A percentile compares a stretch with the other conserved stretches of the same genome.
Evolutionary conservation across 2,113 vertebrate species (phyloP).

Genomic region (Gallinago media): DNA sequence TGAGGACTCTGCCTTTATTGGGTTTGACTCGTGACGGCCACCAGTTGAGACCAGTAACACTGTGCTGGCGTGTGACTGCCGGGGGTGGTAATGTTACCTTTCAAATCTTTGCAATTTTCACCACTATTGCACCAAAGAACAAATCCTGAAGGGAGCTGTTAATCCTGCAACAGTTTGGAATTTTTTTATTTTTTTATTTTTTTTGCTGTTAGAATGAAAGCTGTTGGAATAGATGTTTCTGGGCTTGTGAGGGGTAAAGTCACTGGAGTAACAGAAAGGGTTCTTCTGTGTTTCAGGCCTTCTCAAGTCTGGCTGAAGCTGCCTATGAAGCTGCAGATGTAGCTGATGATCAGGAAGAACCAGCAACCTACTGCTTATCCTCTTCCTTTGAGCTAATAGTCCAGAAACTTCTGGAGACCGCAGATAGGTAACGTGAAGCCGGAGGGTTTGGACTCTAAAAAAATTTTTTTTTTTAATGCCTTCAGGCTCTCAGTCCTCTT

Average conservation of each 20-base stretch:
- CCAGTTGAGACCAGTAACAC: neutral
- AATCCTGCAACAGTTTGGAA: rapidly evolving
- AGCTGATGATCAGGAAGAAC: conserved; percentile 95
- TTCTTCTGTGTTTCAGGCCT: conserved; percentile 82
- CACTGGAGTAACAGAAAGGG: rapidly evolving
- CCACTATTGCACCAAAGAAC: no score
- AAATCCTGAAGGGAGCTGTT: neutral
- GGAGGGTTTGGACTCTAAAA: neutral
- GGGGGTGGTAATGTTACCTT: rapidly evolving
- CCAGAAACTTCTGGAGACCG: conserved; percentile 97
- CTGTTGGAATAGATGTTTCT: neutral
- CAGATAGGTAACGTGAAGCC: conserved; percentile 82
- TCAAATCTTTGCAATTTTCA: neutral
- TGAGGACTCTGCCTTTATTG: no score
- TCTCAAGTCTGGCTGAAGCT: conserved; percentile 96
- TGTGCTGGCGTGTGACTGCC: neutral
- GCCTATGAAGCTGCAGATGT: conserved; percentile 97
- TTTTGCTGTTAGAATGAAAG: neutral
- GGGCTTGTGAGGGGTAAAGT: neutral
- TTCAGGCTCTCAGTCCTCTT: neutral
- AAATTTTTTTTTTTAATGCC: neutral
- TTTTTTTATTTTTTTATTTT: neutral
- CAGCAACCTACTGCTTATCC: conserved; percentile 95
- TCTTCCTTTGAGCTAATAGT: conserved; percentile 98
- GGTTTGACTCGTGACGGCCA: neutral